Base-by-base conservation (phyloP, 1,140 invertebrate genomes). In the Eubasilissa regina region DNA sequence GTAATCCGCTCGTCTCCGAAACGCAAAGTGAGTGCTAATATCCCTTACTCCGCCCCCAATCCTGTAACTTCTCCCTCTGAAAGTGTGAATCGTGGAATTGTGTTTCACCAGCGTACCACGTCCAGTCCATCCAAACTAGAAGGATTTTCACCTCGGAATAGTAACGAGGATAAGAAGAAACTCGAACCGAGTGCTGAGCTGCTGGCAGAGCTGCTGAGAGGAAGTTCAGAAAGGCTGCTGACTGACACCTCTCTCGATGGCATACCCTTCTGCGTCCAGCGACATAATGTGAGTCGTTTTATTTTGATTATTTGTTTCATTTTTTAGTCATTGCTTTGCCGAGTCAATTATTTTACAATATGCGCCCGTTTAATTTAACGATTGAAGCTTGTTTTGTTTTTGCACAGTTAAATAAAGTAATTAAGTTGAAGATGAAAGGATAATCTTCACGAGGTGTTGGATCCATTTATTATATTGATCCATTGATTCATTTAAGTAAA, bases 41-140 rank as follows among this genome's bases (percentile, higher is more conserved):
- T 88, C 80, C 86, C 85, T 35, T 83, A 84, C 76, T 85, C 84
- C 75, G 81, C 84, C 79, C 83, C 83, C 55, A 78, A 81, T 55
- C 83, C 81, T 53, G 73, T 83, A 80, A 83, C 83, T 68, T 73
- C 82, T 81, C 58, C 83, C 48, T 43, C 81, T 51, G 79, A 84
- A 45, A 70, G 72, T 74, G 75, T 80, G 78, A 77, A 45, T 51
- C 62, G 75, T 80, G 74, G 76, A 43, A 78, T 79, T 58, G 78
- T 77, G 78, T 80, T 83, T 62, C 94, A 95, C 86, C 94, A 94
- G 77, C 86, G 94, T 83, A 95, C 94, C 0, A 94, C 93, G 3
- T 95, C 94, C 3, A 95, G 94, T 83, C 94, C 94, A 6, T 94
- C 93, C 0, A 94, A 95, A 87, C 88, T 95, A 75, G 93, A 93